These are phyloP conservation scores for Bufo gargarizans DNA, from an alignment of 2,113 vertebrate species.

Conservation along the genomic window DNA sequence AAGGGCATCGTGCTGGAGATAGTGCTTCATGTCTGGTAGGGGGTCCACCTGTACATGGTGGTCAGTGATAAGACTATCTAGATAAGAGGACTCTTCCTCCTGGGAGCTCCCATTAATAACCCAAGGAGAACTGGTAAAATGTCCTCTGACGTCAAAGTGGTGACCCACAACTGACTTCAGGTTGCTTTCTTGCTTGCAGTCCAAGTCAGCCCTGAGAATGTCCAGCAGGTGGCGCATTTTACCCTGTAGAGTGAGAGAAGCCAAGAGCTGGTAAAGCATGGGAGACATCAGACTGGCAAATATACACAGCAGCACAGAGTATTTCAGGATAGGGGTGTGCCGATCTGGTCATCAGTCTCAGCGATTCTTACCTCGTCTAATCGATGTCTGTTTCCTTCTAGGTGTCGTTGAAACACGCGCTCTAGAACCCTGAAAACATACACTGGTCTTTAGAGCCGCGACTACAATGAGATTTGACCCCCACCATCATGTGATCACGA, in stretches of 20 bases:
- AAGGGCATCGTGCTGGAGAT: too few species aligned
- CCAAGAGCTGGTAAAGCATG: neutral
- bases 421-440: constrained; percentile 73
- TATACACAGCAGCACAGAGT: neutral
- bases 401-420: constrained; percentile 72
- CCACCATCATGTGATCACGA: neutral
- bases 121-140: neutral
- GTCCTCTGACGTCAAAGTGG: neutral
- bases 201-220: constrained; percentile 67
- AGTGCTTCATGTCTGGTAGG: neutral
- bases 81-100: neutral
- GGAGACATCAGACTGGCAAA: neutral
- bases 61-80: neutral
- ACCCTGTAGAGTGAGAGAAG: constrained; percentile 58
- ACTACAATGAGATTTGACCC: neutral
- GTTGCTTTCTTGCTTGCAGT: constrained; percentile 53
- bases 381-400: constrained; percentile 72
- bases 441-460: neutral
- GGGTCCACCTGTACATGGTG: neutral
- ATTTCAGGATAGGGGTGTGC: neutral
- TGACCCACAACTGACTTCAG: neutral
- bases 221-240: constrained; percentile 75
- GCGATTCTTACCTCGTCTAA: constrained; percentile 73
- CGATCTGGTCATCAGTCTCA: neutral
- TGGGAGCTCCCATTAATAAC: neutral